A percentile compares a stretch with the other conserved stretches of the same genome.
Evolutionary conservation across 2,113 vertebrate species (phyloP).

Genomic region (Hyperopisus bebe): DNA sequence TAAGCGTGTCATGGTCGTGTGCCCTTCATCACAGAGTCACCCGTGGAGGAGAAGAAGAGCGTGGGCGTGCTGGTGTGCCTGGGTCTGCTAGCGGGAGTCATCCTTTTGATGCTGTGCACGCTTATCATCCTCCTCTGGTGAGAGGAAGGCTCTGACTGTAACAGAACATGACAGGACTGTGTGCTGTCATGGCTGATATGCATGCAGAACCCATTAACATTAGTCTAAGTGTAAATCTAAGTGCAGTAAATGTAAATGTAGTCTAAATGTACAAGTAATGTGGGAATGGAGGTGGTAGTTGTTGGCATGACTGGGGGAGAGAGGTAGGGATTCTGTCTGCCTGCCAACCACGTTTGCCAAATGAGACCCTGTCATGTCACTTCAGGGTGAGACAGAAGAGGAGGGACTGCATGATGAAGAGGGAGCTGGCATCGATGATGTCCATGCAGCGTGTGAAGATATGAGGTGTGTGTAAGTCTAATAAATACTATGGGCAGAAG

Average conservation of each 20-base stretch:
- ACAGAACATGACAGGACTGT: neutral
- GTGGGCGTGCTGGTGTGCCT: constrained; percentile 55
- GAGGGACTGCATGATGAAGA: constrained; percentile 53
- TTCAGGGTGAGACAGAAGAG: constrained; percentile 54
- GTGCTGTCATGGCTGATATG: neutral
- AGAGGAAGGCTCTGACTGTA: constrained; percentile 27
- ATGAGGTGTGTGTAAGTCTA: constrained; percentile 45
- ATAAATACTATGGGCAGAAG: neutral
- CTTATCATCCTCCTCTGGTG: constrained; percentile 60
- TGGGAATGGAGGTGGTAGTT: neutral
- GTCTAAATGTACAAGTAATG: too few species aligned
- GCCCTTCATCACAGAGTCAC: constrained; percentile 33
- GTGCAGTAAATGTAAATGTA: too few species aligned
- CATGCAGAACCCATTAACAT: neutral
- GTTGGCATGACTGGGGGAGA: neutral
- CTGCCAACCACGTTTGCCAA: neutral
- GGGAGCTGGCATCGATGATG: constrained; percentile 64
- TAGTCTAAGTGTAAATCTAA: neutral
- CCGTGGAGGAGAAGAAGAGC: constrained; percentile 36
- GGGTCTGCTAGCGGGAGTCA: constrained; percentile 56
- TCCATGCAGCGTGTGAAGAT: constrained; percentile 68
- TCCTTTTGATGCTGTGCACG: constrained; percentile 52
- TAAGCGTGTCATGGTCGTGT: neutral
- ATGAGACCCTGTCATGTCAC: neutral
- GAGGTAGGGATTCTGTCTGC: neutral